Evolutionary conservation across 2,797 vertebrate genomes (phyloP), one percentile per base, ranked within the genome.

Genomic region (Pteronotus mesoamericanus): DNA sequence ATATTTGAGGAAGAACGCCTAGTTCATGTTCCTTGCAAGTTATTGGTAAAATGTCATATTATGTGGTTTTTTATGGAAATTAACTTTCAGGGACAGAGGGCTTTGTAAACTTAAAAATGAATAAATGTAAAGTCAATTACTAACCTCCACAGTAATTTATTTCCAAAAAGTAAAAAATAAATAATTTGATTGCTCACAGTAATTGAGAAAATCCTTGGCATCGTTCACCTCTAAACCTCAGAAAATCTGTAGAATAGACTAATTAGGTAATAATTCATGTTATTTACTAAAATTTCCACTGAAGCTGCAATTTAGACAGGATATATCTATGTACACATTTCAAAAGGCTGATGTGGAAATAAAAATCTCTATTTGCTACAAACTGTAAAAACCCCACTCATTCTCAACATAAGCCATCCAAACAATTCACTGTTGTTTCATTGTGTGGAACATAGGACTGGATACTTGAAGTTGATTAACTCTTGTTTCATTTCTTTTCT

Each of bases 251-350:
- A 75, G 69, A 94, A 94, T 84, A 79, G 72, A 66, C 34, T 92
- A 96, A 93, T 96, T 91, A 96, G 96, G 72, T 88, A 96, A 95
- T 51, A 94, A 95, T 94, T 84, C 71, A 82, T 94, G 64, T 14
- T 93, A 85, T 92, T 94, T 96, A 96, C 95, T 96, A 95, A 93
- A 95, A 64, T 95, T 97, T 97, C 89, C 92, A 95, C 79, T 96
- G 86, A 94, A 93, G 16, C 77, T 93, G 48, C 74, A 89, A 77
- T 94, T 89, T 89, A 53, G 11, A 89, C 68, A 86, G 51, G 96
- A 91, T 92, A 89, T 11, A 85, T 95, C 29, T 92, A 94, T 53
- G 69, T 79, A 91, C 68, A 84, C 77, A 95, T 92, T 95, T 93
- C 16, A 91, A 61, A 94, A 94, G 91, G 15, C 80, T 93, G 51